Percentiles rank a stretch among this genome's conserved stretches.
These are phyloP conservation scores for Fabriciana adippe DNA, from an alignment of 2,888 invertebrate genomes.

Conservation along the genomic window DNA sequence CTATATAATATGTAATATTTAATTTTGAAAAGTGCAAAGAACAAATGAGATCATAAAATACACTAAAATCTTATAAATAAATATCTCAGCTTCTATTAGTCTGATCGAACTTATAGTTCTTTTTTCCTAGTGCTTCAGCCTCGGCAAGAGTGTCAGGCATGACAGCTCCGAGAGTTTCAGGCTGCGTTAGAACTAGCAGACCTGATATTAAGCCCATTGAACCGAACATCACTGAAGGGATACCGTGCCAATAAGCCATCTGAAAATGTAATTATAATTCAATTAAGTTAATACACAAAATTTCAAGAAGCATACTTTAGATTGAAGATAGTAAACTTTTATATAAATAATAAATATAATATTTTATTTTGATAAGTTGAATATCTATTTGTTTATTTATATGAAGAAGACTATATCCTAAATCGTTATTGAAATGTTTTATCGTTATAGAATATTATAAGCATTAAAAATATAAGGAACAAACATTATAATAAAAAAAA, in stretches of 20 bases:
- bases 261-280: slow-evolving; percentile 38
- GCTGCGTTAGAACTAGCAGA: slow-evolving; percentile 79
- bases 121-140: slow-evolving; percentile 60
- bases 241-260: slow-evolving; percentile 62
- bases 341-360: no score
- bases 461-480: not conserved
- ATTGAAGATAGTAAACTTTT: no score
- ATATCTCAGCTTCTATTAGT: not conserved
- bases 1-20: not conserved
- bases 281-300: not conserved
- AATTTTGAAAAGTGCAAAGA: not conserved
- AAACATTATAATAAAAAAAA: no score
- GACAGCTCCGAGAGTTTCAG: slow-evolving; percentile 82
- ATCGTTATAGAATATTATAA: not conserved
- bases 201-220: slow-evolving; percentile 71
- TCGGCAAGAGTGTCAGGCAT: slow-evolving; percentile 84
- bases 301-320: not conserved
- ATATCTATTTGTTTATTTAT: no score
- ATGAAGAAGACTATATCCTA: no score
- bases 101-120: slow-evolving; percentile 27
- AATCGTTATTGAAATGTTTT: not conserved
- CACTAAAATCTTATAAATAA: not conserved
- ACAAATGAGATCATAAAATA: not conserved
- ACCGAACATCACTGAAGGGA: slow-evolving; percentile 82
- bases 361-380: no score